These are phyloP conservation scores for Electrophaes corylata DNA, from an alignment of 2,888 invertebrate species.

Conservation along the genomic window DNA sequence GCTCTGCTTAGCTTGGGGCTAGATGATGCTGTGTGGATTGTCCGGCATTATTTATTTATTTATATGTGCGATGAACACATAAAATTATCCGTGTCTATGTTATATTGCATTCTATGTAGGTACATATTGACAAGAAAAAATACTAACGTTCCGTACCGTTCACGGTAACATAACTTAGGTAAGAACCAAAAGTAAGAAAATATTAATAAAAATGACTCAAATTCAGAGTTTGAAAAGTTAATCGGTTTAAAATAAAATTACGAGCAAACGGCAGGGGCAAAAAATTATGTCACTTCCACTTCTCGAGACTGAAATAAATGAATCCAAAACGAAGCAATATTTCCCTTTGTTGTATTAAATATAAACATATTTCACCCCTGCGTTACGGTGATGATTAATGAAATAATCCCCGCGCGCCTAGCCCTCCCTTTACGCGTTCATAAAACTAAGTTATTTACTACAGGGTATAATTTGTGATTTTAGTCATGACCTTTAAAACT, in stretches of 20 bases:
- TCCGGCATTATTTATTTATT: too few relatives aligned
- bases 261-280: background rate
- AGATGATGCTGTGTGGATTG: too few relatives aligned
- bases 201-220: background rate
- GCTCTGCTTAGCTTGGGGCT: too few relatives aligned
- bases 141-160: too few relatives aligned
- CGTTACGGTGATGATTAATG: constrained; percentile 79
- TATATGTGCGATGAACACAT: too few relatives aligned
- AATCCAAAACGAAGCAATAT: constrained; percentile 50
- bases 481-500: constrained; percentile 25
- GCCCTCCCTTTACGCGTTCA: constrained; percentile 65
- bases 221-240: background rate
- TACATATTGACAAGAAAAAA: too few relatives aligned
- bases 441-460: constrained; percentile 64
- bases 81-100: too few relatives aligned
- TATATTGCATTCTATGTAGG: too few relatives aligned
- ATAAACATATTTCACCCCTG: constrained; percentile 74
- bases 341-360: constrained; percentile 29
- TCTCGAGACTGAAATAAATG: constrained; percentile 53
- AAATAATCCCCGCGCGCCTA: constrained; percentile 56
- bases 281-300: constrained; percentile 49
- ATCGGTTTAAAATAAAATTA: background rate
- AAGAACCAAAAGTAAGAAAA: background rate
- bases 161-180: too few relatives aligned
- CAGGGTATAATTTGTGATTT: constrained; percentile 45